These are phyloP conservation scores for Rhynchonycteris naso DNA, from an alignment of 2,797 vertebrate genomes.

Conservation along the genomic window DNA sequence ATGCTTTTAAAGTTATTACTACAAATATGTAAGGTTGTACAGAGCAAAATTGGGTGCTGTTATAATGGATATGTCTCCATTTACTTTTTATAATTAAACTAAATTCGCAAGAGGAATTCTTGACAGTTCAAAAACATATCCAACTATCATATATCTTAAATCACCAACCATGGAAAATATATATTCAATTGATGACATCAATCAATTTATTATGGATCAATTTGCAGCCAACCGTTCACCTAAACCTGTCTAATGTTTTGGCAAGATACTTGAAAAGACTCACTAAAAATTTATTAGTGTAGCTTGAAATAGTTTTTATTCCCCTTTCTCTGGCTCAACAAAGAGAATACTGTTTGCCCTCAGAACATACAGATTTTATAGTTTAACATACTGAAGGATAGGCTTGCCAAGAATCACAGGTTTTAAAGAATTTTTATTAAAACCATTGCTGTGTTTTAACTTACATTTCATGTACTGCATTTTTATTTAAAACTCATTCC, in stretches of 20 bases:
- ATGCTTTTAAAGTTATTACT: background rate
- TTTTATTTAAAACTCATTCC: constrained; percentile 79
- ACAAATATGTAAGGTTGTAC: background rate
- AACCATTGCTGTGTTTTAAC: constrained; percentile 84
- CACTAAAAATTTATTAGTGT: constrained; percentile 85
- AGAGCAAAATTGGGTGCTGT: background rate
- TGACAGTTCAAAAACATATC: constrained; percentile 18
- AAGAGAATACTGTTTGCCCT: constrained; percentile 86
- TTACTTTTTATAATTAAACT: constrained; percentile 73
- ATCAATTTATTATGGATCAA: constrained; percentile 86
- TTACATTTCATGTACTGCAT: constrained; percentile 83
- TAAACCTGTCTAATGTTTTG: constrained; percentile 87
- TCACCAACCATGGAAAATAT: constrained; percentile 64
- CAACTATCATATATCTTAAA: constrained; percentile 65
- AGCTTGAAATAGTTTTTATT: constrained; percentile 78
- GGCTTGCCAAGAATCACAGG: constrained; percentile 87
- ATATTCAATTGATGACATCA: constrained; percentile 82
- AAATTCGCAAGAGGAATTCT: constrained; percentile 75
- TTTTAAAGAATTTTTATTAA: constrained; percentile 85
- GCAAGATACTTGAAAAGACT: constrained; percentile 86
- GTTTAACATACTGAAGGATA: constrained; percentile 81
- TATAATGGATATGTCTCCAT: background rate
- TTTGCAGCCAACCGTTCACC: constrained; percentile 82
- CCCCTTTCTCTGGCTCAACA: constrained; percentile 78
- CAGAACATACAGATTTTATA: constrained; percentile 83